Evolutionary conservation across 1,140 invertebrate species (phyloP).

Genomic region (Dufourea novaeangliae): DNA sequence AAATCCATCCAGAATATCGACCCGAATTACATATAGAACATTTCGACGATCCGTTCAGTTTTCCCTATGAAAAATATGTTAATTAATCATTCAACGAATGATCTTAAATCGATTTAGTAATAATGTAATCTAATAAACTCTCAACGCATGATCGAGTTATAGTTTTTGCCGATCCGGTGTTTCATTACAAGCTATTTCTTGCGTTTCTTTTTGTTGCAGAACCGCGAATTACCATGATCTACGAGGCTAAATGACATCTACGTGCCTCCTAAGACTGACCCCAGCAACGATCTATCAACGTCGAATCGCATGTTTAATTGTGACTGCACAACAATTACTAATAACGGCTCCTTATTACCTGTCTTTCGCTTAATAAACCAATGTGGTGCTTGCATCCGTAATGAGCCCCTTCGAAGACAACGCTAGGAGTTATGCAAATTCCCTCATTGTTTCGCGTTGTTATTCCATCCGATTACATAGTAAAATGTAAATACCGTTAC

Average conservation of each 20-base stretch:
- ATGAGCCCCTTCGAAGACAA: slow-evolving; percentile 20
- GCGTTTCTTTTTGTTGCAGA: too few species aligned
- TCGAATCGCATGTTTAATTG: slow-evolving; percentile 15
- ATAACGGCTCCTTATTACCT: slow-evolving; percentile 18
- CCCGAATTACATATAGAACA: too few species aligned
- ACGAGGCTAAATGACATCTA: slow-evolving; percentile 7
- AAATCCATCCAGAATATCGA: too few species aligned
- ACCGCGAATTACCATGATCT: neutral
- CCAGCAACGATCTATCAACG: neutral
- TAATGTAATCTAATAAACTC: neutral
- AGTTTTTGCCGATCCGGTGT: neutral
- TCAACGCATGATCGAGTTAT: neutral
- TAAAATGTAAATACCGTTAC: slow-evolving; percentile 20
- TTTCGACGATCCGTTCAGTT: too few species aligned
- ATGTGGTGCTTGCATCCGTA: slow-evolving; percentile 13
- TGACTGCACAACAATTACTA: slow-evolving; percentile 3
- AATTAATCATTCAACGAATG: too few species aligned
- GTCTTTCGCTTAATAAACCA: slow-evolving; percentile 23
- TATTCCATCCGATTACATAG: slow-evolving; percentile 22
- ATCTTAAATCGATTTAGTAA: too few species aligned
- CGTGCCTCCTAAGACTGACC: neutral
- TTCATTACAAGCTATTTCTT: neutral
- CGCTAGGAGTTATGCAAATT: slow-evolving; percentile 32
- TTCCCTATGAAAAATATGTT: too few species aligned
- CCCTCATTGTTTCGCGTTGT: slow-evolving; percentile 27